Conservation (phyloP, 2,888 invertebrate species). For the Panopea generosa region DNA sequence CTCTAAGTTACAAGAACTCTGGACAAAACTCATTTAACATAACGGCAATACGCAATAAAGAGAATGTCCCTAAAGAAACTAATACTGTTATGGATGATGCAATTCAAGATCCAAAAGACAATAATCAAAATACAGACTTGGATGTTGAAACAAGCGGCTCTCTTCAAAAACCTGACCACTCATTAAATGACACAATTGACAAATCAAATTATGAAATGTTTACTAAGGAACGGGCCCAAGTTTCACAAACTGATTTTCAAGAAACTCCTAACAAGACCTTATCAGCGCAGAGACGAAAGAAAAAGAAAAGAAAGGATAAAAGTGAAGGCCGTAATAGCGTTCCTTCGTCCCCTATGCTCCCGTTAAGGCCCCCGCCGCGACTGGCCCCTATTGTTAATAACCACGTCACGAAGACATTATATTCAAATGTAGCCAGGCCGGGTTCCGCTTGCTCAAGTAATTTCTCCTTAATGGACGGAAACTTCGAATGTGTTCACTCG, state of each 20-base stretch:
- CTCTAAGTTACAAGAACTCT: not conserved
- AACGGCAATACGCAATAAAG: not conserved
- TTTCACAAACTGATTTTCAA: not conserved
- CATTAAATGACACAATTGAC: too few relatives aligned
- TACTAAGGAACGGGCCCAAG: not conserved
- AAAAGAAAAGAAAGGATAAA: constrained; percentile 36
- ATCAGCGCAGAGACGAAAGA: constrained; percentile 45
- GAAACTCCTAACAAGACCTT: not conserved
- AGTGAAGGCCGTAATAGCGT: constrained; percentile 21
- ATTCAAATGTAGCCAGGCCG: constrained; percentile 18
- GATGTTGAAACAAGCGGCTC: not conserved
- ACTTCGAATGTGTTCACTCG: constrained; percentile 15
- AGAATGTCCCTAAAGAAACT: not conserved
- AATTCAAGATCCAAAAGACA: not conserved
- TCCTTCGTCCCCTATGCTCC: constrained; percentile 25
- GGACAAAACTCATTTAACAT: constrained; percentile 2
- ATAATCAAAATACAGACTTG: not conserved
- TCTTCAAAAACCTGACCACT: not conserved
- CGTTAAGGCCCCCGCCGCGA: constrained; percentile 55
- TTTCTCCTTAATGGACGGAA: constrained; percentile 29
- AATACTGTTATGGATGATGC: not conserved
- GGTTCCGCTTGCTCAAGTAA: constrained; percentile 59
- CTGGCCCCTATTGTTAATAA: constrained; percentile 47
- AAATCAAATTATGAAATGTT: too few relatives aligned
- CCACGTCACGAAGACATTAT: not conserved